These are phyloP conservation scores for Channa maculata DNA, from an alignment of 2,113 vertebrate species.

Conservation along the genomic window DNA sequence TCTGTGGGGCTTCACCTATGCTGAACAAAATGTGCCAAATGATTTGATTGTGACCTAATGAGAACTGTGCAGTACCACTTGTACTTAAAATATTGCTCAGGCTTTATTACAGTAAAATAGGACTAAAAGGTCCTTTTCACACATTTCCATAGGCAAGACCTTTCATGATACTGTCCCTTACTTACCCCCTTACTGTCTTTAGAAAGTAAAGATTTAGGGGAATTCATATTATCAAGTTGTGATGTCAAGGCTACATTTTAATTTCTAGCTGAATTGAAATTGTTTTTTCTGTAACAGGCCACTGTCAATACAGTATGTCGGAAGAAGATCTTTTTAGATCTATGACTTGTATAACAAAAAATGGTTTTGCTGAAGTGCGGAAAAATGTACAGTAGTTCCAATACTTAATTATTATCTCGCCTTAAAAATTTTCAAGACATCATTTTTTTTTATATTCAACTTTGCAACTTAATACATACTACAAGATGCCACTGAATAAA, in stretches of 20 bases:
- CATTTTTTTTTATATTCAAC: no score
- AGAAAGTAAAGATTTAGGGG: no score
- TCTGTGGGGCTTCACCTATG: not conserved
- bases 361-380: no score
- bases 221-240: not conserved
- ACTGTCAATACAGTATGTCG: no score
- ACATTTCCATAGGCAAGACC: not conserved
- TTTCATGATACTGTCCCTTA: not conserved
- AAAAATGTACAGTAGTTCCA: no score
- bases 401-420: no score
- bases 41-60: not conserved
- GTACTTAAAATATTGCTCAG: not conserved
- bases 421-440: no score
- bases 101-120: not conserved
- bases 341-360: no score
- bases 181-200: not conserved
- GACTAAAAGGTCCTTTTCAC: no score
- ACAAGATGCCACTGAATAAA: not conserved
- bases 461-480: no score
- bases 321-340: no score
- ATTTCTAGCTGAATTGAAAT: not conserved
- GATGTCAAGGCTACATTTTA: not conserved
- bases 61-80: not conserved
- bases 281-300: not conserved
- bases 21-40: conserved; percentile 5